Evolutionary conservation across 2,888 invertebrate genomes (phyloP), one percentile per base, ranked within the genome.

Genomic region (Shargacucullia verbasci): DNA sequence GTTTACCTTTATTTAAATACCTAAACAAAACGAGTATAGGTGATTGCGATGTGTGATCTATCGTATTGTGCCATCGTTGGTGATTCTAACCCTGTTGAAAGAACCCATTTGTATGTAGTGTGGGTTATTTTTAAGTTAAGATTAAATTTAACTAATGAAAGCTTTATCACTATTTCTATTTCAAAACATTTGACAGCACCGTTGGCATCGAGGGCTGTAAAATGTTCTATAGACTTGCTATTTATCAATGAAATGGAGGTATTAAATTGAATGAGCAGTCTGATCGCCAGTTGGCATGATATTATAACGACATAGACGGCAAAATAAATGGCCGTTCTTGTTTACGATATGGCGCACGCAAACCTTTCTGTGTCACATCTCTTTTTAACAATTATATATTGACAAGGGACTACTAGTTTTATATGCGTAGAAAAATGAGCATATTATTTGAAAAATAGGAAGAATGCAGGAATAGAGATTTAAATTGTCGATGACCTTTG

Each of bases 211-310:
- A 52, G 40, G 15, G 38, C 25, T 41, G 25, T 13, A 27, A 41
- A 62, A 31, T 13, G 31, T 14, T 47, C 15, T 46, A 25, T 35
- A 31, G 10, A 61, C 35, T 20, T 29, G 29, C 29, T 44, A 62
- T 70, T 60, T 69, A 59, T 60, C 62, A 70, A 62, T 62, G 47
- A 43, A 73, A 74, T 66, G 44, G 59, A 40, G 56, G 48, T 59
- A 64, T 70, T 66, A 54, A 74, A 67, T 65, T 60, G 54, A 58
- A 66, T 60, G 49, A 58, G 54, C 29, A 15, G 15, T 45, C 15
- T 76, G 73, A 73, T 76, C 55, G 63, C 20, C 33, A 43, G 60
- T 67, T 64, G 49, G 70, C 76, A 67, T 68, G 76, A 47, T 56
- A 64, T 59, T 62, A 56, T 59, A 54, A 63, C 61, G 57, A 52